Evolutionary conservation across 2,113 vertebrate genomes (phyloP).

Genomic region (Limnothrissa miodon): DNA sequence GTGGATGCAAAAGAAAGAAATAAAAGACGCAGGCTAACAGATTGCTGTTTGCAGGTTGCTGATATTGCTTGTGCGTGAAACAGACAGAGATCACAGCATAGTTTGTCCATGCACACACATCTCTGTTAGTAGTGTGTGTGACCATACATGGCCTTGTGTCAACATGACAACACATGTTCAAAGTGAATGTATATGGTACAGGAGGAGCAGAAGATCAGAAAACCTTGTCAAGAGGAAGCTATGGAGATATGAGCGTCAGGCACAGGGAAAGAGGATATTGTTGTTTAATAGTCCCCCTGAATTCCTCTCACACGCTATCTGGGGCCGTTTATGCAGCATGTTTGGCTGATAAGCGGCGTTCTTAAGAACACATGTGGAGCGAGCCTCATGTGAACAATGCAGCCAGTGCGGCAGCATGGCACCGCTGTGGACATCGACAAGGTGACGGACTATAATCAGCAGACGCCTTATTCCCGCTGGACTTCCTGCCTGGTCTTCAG

Average conservation of each 20-base stretch:
- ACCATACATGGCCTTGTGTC: neutral
- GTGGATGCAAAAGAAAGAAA: neutral
- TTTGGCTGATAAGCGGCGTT: slow-evolving; percentile 27
- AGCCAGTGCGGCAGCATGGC: slow-evolving; percentile 17
- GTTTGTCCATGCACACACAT: neutral
- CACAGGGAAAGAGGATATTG: slow-evolving; percentile 23
- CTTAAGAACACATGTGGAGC: slow-evolving; percentile 17
- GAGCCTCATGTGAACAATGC: slow-evolving; percentile 13
- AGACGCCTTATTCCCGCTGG: neutral
- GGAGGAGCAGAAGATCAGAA: neutral
- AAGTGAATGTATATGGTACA: neutral
- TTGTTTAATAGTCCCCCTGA: slow-evolving; percentile 24
- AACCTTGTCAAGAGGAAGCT: slow-evolving; percentile 24
- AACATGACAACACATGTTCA: neutral
- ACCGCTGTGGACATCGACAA: neutral
- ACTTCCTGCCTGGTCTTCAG: neutral
- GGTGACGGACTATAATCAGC: neutral
- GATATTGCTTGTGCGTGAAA: neutral
- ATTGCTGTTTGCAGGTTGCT: no score
- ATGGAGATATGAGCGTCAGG: neutral
- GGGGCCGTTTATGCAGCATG: slow-evolving; percentile 23
- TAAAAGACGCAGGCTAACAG: neutral
- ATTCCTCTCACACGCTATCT: slow-evolving; percentile 30
- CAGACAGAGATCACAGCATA: neutral
- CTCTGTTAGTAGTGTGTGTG: neutral